Evolutionary conservation across 2,888 invertebrate genomes (phyloP), one percentile per base, ranked within the genome.

Genomic region (Lingula anatina): DNA sequence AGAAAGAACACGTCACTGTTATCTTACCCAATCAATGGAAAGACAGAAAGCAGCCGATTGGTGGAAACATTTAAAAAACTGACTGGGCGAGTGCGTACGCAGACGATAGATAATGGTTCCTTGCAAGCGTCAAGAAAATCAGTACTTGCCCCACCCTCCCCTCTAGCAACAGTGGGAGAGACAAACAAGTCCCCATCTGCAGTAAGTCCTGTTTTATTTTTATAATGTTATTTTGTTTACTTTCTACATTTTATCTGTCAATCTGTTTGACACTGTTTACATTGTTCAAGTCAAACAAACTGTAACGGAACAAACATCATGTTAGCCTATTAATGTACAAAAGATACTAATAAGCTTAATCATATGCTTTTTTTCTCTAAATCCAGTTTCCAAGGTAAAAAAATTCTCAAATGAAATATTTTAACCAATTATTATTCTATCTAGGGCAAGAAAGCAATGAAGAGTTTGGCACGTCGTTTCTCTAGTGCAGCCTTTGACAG

Each of bases 1-100:
- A 85, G 85, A 61, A 90, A 92, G 74, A 91, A 92, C 2, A 83
- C 84, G 65, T 47, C 59, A 0, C 28, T 45, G 3, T 49, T 53
- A 2, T n/a, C n/a, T n/a, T 37, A 51, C 2, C 41, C 57, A 21
- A 36, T 53, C n/a, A 54, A 58, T 2, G 57, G 58, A 12, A 62
- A 65, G 28, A 60, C 65, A 18, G 73, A 73, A 49, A 60, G 67
- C 2, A 66, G 62, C 24, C 62, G 68, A 36, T 61, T 72, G 21
- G 61, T 73, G 27, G 69, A 68, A 52, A 67, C 69, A 7, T 67
- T 74, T 49, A 65, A 67, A 44, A 56, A 69, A 36, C 65, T 73
- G 48, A 68, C 66, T 44, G 64, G 65, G 15, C 69, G 69, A 49
- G 62, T 62, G 2, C 63, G 66, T 26, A 60, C 50, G 24, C 58